Evolutionary conservation across 2,113 vertebrate genomes (phyloP).

Genomic region (Prunella fulvescens): DNA sequence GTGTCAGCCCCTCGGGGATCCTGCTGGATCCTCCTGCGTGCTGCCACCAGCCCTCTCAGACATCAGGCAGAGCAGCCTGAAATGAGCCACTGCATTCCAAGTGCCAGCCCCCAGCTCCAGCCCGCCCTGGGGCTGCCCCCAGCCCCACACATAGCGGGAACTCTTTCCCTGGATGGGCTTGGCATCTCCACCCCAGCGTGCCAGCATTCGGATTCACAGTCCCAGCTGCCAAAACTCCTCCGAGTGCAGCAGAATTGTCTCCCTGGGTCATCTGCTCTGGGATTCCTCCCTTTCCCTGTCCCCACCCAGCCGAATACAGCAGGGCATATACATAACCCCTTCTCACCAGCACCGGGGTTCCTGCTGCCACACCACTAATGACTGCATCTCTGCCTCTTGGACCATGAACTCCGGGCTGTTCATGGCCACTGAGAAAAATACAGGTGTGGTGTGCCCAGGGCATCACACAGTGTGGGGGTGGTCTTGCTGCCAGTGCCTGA

Average conservation of each 20-base stretch:
- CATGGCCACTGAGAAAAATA: background rate
- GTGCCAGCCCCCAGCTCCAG: background rate
- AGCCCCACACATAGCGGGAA: accelerated
- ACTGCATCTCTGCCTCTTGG: background rate
- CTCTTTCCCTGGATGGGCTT: background rate
- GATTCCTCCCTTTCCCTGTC: background rate
- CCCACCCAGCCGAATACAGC: background rate
- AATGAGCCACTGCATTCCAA: background rate
- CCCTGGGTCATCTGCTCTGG: background rate
- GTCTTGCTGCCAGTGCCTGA: background rate
- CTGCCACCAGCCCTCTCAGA: background rate
- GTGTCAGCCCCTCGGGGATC: background rate
- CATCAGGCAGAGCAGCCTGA: background rate
- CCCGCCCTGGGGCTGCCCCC: background rate
- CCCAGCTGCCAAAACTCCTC: background rate
- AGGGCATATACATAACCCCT: background rate
- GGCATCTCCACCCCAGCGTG: background rate
- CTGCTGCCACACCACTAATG: background rate
- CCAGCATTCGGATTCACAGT: background rate
- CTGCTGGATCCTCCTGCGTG: background rate
- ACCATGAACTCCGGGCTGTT: background rate
- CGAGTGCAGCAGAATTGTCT: background rate
- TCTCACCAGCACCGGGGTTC: background rate
- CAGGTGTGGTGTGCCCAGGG: background rate
- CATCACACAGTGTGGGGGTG: background rate